These are phyloP conservation scores for Trisateles emortualis DNA, from an alignment of 2,888 invertebrate genomes.

Conservation along the genomic window DNA sequence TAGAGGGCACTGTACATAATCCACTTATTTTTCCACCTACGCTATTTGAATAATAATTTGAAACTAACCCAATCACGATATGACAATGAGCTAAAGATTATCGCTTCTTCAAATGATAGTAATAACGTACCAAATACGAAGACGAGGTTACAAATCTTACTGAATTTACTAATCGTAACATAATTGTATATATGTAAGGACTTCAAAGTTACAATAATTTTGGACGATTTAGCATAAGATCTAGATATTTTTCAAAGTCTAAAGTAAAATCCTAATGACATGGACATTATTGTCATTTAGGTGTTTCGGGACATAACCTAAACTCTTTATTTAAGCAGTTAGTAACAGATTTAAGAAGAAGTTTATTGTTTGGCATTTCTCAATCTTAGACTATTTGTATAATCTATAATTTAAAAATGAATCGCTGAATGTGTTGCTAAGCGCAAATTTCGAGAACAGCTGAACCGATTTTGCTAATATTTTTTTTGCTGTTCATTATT, in stretches of 20 bases:
- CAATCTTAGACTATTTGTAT: too few species aligned
- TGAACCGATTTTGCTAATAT: too few species aligned
- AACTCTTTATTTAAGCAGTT: slow-evolving; percentile 10
- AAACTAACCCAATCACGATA: slow-evolving; percentile 50
- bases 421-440: too few species aligned
- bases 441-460: too few species aligned
- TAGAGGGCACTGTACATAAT: slow-evolving; percentile 68
- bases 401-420: too few species aligned
- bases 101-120: background rate
- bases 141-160: background rate
- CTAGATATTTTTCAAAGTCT: slow-evolving; percentile 50
- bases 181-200: slow-evolving; percentile 30
- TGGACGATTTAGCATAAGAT: slow-evolving; percentile 26
- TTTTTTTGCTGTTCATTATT: too few species aligned
- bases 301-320: slow-evolving; percentile 3
- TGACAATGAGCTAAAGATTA: background rate
- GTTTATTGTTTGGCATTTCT: slow-evolving; percentile 7
- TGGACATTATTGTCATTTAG: slow-evolving; percentile 55
- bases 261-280: slow-evolving; percentile 63
- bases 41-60: slow-evolving; percentile 71
- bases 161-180: slow-evolving; percentile 11
- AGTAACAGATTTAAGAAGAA: slow-evolving; percentile 9
- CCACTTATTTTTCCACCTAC: slow-evolving; percentile 75
- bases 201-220: slow-evolving; percentile 22
- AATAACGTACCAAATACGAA: slow-evolving; percentile 1